Percentiles rank a stretch among this genome's conserved stretches.
These are phyloP conservation scores for Latrodectus elegans DNA, from an alignment of 2,888 invertebrate species.

Conservation along the genomic window DNA sequence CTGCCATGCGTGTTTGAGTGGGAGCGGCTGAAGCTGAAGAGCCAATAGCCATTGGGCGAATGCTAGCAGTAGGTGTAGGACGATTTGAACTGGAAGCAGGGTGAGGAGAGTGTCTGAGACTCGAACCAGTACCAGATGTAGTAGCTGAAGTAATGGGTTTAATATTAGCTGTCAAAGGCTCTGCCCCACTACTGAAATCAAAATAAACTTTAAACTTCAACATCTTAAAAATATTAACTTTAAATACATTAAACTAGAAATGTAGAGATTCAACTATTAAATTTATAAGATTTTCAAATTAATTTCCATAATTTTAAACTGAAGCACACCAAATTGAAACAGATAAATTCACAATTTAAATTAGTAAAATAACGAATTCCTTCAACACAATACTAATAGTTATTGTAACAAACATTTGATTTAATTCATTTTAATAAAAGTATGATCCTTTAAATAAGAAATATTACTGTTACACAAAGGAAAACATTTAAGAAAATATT, in stretches of 20 bases:
- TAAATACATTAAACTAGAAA: neutral
- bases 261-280: neutral
- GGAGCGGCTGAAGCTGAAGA: constrained; percentile 71
- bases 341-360: no score
- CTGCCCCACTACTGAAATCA: constrained; percentile 73
- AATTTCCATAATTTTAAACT: neutral
- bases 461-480: no score
- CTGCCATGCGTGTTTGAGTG: constrained; percentile 68
- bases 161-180: constrained; percentile 90
- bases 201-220: no score
- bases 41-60: constrained; percentile 89
- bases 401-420: no score
- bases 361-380: no score
- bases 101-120: constrained; percentile 66
- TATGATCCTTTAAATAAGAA: no score
- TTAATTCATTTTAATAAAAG: no score
- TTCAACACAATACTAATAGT: no score
- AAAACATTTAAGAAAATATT: no score
- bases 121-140: constrained; percentile 52
- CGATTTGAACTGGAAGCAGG: constrained; percentile 78
- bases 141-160: constrained; percentile 89
- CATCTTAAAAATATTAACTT: neutral
- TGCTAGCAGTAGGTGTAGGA: constrained; percentile 90
- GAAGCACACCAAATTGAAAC: no score
- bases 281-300: neutral